Evolutionary conservation across 1,140 invertebrate species (phyloP).

Genomic region (Metopolophium dirhodum): DNA sequence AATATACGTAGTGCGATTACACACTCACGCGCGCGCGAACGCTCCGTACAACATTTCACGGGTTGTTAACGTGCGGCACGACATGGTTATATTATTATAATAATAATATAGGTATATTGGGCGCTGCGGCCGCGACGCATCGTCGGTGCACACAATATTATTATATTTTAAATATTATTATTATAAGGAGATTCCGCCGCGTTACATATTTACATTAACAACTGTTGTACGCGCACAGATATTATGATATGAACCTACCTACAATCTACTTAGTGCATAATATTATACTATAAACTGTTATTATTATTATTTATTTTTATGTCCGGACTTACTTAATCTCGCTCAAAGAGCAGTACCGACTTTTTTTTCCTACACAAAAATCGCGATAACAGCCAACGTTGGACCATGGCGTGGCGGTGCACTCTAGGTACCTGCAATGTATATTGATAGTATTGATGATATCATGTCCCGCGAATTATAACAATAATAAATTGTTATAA

Average conservation of each 20-base stretch:
- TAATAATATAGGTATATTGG: background rate
- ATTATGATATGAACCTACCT: background rate
- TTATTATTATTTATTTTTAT: background rate
- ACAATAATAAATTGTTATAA: background rate
- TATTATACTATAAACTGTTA: too few species aligned
- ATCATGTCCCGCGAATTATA: background rate
- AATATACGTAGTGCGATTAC: background rate
- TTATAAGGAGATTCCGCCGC: background rate
- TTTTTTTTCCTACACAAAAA: background rate
- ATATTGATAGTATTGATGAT: background rate
- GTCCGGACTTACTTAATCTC: background rate
- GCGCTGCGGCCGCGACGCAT: background rate
- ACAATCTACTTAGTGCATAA: too few species aligned
- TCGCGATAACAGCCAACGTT: background rate
- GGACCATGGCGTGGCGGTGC: background rate
- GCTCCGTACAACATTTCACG: background rate
- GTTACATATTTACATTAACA: background rate
- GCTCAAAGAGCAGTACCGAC: background rate
- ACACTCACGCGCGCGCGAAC: background rate
- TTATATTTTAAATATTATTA: background rate
- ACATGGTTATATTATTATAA: background rate
- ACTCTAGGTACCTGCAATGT: background rate
- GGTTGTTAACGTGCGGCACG: background rate
- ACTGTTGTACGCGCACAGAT: background rate
- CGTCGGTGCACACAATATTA: background rate